A percentile compares a stretch with the other conserved stretches of the same genome.
phyloP scores from a whole-genome alignment of 2,797 vertebrate species.

The Eulemur albifrons region DNA sequence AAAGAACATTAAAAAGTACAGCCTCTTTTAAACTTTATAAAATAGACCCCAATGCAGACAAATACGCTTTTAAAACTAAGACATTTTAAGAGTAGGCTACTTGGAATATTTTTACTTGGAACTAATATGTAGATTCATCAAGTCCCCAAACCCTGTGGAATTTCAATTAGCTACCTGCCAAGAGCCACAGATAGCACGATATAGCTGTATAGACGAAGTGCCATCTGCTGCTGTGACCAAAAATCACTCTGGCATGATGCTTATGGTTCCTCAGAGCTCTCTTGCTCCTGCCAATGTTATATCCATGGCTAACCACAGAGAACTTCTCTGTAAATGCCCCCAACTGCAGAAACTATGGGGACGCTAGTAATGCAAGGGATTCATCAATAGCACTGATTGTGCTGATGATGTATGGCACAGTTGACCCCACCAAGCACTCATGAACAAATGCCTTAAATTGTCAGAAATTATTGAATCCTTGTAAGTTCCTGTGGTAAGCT shows the following conservation, averaged over 20 bases:
- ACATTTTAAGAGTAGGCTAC: conserved; percentile 45
- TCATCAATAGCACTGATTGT: not conserved
- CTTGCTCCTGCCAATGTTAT: conserved; percentile 5
- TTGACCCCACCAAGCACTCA: not conserved
- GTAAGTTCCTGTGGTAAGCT: not conserved
- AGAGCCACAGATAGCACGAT: conserved; percentile 39
- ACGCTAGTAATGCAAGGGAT: not conserved
- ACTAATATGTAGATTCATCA: conserved; percentile 61
- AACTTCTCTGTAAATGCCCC: not conserved
- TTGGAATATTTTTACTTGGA: conserved; percentile 68
- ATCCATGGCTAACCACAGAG: conserved; percentile 30
- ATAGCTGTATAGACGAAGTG: conserved; percentile 37
- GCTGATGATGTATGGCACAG: not conserved
- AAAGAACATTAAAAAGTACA: conserved; percentile 53
- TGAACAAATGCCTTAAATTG: conserved; percentile 17
- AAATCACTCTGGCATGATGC: conserved; percentile 46
- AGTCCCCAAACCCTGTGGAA: conserved; percentile 31
- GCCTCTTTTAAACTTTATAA: conserved; percentile 44
- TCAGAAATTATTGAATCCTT: conserved; percentile 24
- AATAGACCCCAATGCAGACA: conserved; percentile 39
- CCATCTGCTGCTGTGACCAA: conserved; percentile 60
- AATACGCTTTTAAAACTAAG: conserved; percentile 37
- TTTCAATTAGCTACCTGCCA: conserved; percentile 73
- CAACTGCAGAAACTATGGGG: not conserved
- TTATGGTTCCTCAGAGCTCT: conserved; percentile 15